These are phyloP conservation scores for Fratercula arctica DNA, from an alignment of 2,797 vertebrate genomes.

Conservation along the genomic window DNA sequence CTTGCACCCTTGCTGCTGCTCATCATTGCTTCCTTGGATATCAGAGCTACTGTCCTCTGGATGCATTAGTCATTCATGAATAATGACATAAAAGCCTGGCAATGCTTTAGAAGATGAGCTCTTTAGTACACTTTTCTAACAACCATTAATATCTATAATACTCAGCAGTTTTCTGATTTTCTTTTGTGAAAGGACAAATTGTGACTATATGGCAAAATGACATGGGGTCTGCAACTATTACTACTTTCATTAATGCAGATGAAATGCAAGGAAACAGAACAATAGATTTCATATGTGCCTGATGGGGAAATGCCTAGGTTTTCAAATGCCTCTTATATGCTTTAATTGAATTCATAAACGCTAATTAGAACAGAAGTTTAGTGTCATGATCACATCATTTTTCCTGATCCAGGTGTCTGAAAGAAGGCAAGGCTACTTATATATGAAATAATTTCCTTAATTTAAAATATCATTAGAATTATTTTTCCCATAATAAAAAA, in stretches of 20 bases:
- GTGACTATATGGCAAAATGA: conserved; percentile 57
- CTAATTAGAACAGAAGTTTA: conserved; percentile 21
- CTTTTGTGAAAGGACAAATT: conserved; percentile 71
- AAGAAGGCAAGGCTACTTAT: neutral
- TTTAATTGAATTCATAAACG: conserved; percentile 39
- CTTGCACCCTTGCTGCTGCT: conserved; percentile 18
- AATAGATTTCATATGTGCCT: conserved; percentile 7
- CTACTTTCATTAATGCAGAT: conserved; percentile 55
- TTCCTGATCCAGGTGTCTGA: neutral
- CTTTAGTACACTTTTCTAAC: conserved; percentile 74
- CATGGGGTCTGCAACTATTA: conserved; percentile 56
- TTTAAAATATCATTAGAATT: neutral
- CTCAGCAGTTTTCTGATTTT: conserved; percentile 75
- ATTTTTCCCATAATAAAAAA: neutral
- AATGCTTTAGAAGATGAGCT: conserved; percentile 54
- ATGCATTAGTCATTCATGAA: conserved; percentile 71
- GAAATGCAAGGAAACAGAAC: conserved; percentile 42
- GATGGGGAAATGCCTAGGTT: neutral
- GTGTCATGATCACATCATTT: neutral
- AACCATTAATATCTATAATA: conserved; percentile 73
- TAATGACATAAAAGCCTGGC: conserved; percentile 76
- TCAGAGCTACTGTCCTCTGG: conserved; percentile 60
- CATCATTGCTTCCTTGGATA: conserved; percentile 48
- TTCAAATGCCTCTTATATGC: neutral
- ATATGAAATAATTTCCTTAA: neutral